Base-by-base conservation (phyloP, 2,797 vertebrate genomes). In the Halcyon chelicuti region DNA sequence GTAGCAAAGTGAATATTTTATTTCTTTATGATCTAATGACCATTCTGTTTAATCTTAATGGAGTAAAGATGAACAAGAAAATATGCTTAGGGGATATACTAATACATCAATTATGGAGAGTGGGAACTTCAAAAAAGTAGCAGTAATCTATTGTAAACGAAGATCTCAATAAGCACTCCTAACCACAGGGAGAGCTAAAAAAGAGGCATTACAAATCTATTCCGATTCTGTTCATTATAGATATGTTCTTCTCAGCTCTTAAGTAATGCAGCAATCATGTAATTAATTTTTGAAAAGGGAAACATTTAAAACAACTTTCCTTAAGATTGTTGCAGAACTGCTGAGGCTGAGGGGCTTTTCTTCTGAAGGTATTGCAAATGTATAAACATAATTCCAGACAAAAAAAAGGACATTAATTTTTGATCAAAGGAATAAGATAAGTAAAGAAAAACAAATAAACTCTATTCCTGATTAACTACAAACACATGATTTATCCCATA, bases 1-100 rank as follows among this genome's bases (percentile, higher is more conserved):
- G 90, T 70, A 86, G 74, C 12, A 12, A 92, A 97, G 90, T 81
- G 93, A 95, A 76, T 93, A 91, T 97, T 97, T 96, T 95, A 93
- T 84, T 96, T 96, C 94, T 95, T 96, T 93, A 93, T 94, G 93
- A 97, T 95, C 84, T 94, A 96, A 96, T 96, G 95, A 94, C 96
- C 85, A 37, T 84, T 94, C 90, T 94, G 86, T 63, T 96, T 96
- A 94, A 97, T 90, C 83, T 94, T 95, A 96, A 96, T 81, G 76
- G 65, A 89, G 73, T 88, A 92, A 88, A 80, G 76, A 86, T 1
- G 82, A 92, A 88, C 80, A 96, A 89, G 74, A 94, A 96, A 95
- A 95, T 88, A 92, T 40, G 66, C 90, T 87, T 83, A 62, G 66
- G 90, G 76, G 58, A 86, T 58, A 61, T 85, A 88, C 89, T 88